Evolutionary conservation across 1,140 invertebrate genomes (phyloP), one percentile per base, ranked within the genome.

Genomic region (Drosophila sturtevanti): DNA sequence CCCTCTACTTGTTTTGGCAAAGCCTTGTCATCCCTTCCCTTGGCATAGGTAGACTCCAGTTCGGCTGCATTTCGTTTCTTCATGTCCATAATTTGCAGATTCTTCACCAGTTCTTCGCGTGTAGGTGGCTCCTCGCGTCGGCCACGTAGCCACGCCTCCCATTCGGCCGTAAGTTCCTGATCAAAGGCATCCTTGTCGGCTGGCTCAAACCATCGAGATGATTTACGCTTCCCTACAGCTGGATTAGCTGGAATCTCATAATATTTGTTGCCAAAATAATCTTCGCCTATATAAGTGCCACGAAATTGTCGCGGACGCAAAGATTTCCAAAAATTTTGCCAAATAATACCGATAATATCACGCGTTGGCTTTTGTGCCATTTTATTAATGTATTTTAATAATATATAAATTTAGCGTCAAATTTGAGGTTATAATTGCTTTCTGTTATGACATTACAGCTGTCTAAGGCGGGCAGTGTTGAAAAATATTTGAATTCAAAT

Each of bases 211-310:
- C 94, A 97, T 61, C 97, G 91, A 0, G 93, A 93, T 0, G 94
- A 78, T 75, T 93, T 95, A 48, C 94, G 93, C 82, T 94, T 95
- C 0, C 93, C 94, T 37, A 92, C 91, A 18, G 93, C 92, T 1
- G 94, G 93, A 90, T 94, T 92, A 48, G 94, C 92, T 14, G 94
- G 94, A 63, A 95, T 95, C 93, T 98, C 96, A 90, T 93, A 98
- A 91, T 97, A 98, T 82, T 95, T 95, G 81, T 96, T 97, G 1
- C 96, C 96, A 84, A 95, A 94, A 77, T 95, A 94, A 92, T 98
- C 97, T 86, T 94, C 93, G 12, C 96, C 96, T 55, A 93, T 93
- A 0, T 92, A 89, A 68, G 93, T 93, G n/a, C 94, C 94, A 34
- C 65, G 80, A 12, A 92, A 82, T 72, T 93, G 92, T 27, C 93